These are phyloP conservation scores for Cirrhinus mrigala DNA, from an alignment of 2,797 vertebrate genomes.

Conservation along the genomic window DNA sequence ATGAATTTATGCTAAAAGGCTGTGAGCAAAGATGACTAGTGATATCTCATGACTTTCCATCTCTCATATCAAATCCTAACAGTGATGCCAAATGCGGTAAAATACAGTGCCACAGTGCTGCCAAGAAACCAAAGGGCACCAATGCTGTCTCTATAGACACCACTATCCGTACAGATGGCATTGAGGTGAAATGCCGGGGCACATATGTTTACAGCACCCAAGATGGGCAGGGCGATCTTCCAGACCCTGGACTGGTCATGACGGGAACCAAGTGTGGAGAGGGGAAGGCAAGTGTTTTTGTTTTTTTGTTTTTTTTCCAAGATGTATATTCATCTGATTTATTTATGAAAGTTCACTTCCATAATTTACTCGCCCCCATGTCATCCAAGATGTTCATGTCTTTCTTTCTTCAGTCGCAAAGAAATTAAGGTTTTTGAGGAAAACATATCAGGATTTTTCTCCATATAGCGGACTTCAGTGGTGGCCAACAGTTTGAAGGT, in stretches of 20 bases:
- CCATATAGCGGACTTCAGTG: too few relatives aligned
- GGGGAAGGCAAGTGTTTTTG: conserved; percentile 81
- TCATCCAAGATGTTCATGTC: too few relatives aligned
- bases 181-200: conserved; percentile 88
- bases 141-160: conserved; percentile 89
- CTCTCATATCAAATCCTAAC: conserved; percentile 32
- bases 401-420: too few relatives aligned
- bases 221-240: conserved; percentile 85
- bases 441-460: too few relatives aligned
- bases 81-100: conserved; percentile 94
- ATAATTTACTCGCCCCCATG: too few relatives aligned
- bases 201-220: conserved; percentile 86
- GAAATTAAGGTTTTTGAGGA: too few relatives aligned
- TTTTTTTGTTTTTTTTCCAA: too few relatives aligned
- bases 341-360: not conserved
- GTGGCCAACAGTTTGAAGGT: too few relatives aligned
- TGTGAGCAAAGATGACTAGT: not conserved
- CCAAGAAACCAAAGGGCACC: conserved; percentile 85
- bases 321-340: not conserved
- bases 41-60: not conserved
- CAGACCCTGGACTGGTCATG: conserved; percentile 89
- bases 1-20: not conserved
- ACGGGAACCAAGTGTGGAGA: conserved; percentile 92
- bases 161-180: conserved; percentile 82
- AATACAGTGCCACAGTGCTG: conserved; percentile 94